Conservation (phyloP, 2,888 invertebrate species). For the Tethea ocularis region DNA sequence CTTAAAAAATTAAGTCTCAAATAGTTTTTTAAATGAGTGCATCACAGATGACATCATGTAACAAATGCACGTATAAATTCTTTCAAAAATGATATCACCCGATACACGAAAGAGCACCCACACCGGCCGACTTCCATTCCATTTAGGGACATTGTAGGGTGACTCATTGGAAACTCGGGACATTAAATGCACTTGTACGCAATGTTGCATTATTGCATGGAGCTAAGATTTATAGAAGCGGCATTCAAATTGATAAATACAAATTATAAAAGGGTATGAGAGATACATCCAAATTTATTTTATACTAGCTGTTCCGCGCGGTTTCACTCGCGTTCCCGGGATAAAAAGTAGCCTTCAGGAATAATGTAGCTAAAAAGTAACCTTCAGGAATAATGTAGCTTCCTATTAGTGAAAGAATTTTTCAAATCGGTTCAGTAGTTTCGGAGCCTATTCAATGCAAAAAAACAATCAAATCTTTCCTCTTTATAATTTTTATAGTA, state of each 20-base stretch:
- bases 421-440: no score
- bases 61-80: conserved; percentile 34
- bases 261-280: no score
- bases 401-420: no score
- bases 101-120: conserved; percentile 43
- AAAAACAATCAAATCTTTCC: no score
- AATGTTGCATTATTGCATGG: conserved; percentile 37
- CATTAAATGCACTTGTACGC: conserved; percentile 60
- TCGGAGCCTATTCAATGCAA: no score
- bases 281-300: no score
- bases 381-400: no score
- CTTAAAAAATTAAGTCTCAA: background rate
- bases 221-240: conserved; percentile 31
- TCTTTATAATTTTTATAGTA: no score
- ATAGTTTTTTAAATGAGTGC: background rate
- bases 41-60: conserved; percentile 47
- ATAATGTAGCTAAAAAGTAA: no score
- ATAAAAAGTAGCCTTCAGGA: no score
- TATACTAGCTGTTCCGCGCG: no score
- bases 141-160: conserved; percentile 38
- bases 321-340: no score
- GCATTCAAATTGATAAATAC: conserved; percentile 7
- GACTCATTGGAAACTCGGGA: conserved; percentile 51
- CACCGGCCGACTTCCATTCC: conserved; percentile 31
- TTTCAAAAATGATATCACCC: conserved; percentile 57